Evolutionary conservation across 1,140 invertebrate genomes (phyloP), one percentile per base, ranked within the genome.

Genomic region (Drosophila biarmipes): DNA sequence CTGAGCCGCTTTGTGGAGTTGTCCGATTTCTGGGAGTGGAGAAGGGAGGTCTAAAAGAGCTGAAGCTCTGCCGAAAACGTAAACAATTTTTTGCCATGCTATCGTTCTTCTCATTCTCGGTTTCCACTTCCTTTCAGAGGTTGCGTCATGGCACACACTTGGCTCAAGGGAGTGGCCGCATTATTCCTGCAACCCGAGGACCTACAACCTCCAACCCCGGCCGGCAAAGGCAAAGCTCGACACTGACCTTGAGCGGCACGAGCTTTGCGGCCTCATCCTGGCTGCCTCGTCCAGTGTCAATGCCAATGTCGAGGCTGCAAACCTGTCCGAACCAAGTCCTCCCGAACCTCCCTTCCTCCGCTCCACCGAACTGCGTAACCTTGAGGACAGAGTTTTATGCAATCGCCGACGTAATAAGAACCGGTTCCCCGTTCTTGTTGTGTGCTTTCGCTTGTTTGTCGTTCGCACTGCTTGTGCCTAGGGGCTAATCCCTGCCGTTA

Each of bases 261-360:
- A 73, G 48, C 73, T 58, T 53, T 17, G 31, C 17, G 61, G 17
- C 31, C 43, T 42, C 40, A 37, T 55, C 66, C 27, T 29, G 27
- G 15, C 62, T 35, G 27, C 45, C 19, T 45, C 11, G 34, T 15
- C n/a, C 64, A 67, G 64, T 68, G 48, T 68, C 82, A 86, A 85
- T 80, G 81, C 74, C 81, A 85, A 85, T 86, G 81, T 81, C 81
- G 80, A 71, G 29, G 42, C 34, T 49, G 53, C 48, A 86, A 85
- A 85, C 81, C 81, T 86, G 81, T 80, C 71, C 72, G 34, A 29
- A 24, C 52, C 62, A 29, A 45, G 37, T 21, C 31, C 62, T 37
- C 24, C 27, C 42, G 2, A 12, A 21, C 29, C 11, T n/a, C 19
- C 21, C 27, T 6, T n/a, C 17, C 34, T 19, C 11, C 59, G 52